Base-by-base conservation (phyloP, 1,140 invertebrate species). In the Homalodisca vitripennis region DNA sequence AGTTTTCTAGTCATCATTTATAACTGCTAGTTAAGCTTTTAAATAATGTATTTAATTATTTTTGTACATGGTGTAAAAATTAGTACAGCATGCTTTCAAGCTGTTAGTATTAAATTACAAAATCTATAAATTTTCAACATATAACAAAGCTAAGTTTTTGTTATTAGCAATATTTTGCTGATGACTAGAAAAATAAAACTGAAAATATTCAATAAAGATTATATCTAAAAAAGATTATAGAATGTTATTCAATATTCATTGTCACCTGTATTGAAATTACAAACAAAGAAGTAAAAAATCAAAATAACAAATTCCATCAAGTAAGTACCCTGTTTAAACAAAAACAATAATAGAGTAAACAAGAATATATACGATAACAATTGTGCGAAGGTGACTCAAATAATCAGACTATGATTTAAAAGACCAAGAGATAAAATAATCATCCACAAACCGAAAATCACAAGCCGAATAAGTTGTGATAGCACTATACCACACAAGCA, bases 1-100 rank as follows among this genome's bases (percentile, higher is more conserved):
- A 6, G 34, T 10, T 41, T 27, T 30, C 55, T 27, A 60, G 55
- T 30, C 55, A 60, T 60, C 55, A 60, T 60, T 60, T 3, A 53
- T 22, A 12, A 6, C 6, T 12, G 20, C 12, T 53, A 53, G 17
- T 41, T 41, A 17, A 41, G 6, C 6, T 41, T 41, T 41, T 17
- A 41, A 41, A 17, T 41, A n/a, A n/a, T n/a, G n/a, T n/a, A n/a
- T n/a, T n/a, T n/a, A n/a, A n/a, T n/a, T n/a, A n/a, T n/a, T n/a
- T n/a, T n/a, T n/a, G n/a, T n/a, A n/a, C n/a, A n/a, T n/a, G n/a
- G n/a, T n/a, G n/a, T n/a, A n/a, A n/a, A n/a, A n/a, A n/a, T n/a
- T n/a, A n/a, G n/a, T n/a, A n/a, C n/a, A n/a, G n/a, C n/a, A n/a
- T n/a, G n/a, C n/a, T n/a, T n/a, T n/a, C n/a, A n/a, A n/a, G n/a